Evolutionary conservation across 2,797 vertebrate species (phyloP).

Genomic region (Eidolon dupreanum): DNA sequence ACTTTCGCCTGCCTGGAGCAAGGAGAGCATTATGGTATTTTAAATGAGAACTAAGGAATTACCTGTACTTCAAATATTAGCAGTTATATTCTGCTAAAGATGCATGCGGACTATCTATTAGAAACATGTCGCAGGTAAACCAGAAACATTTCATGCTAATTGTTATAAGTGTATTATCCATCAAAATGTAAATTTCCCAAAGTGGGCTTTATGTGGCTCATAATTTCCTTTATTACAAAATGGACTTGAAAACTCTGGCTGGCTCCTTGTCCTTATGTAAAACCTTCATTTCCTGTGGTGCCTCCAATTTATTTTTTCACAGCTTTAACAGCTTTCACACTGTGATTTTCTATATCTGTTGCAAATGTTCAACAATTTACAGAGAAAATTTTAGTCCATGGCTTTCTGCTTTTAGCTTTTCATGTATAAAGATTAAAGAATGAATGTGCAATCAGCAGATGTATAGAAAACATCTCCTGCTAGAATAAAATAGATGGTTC

Average conservation of each 20-base stretch:
- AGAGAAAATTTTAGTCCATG: constrained; percentile 68
- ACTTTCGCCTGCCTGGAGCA: constrained; percentile 75
- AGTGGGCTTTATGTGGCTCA: constrained; percentile 60
- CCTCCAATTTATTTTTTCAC: constrained; percentile 76
- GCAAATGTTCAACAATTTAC: constrained; percentile 82
- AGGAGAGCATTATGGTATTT: constrained; percentile 72
- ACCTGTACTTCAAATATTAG: constrained; percentile 79
- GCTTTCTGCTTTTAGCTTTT: constrained; percentile 73
- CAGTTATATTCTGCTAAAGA: constrained; percentile 69
- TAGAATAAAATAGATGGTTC: constrained; percentile 77
- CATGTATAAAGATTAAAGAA: constrained; percentile 81
- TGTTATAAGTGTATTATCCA: constrained; percentile 69
- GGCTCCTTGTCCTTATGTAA: constrained; percentile 65
- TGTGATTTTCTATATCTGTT: constrained; percentile 82
- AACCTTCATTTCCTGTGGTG: constrained; percentile 70
- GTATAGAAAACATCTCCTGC: constrained; percentile 74
- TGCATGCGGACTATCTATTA: constrained; percentile 38
- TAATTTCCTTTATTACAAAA: constrained; percentile 76
- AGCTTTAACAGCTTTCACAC: constrained; percentile 77
- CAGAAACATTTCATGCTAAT: constrained; percentile 74
- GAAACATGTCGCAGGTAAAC: constrained; percentile 64
- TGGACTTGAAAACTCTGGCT: constrained; percentile 62
- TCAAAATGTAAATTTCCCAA: constrained; percentile 68
- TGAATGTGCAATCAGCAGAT: constrained; percentile 79
- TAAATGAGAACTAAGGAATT: constrained; percentile 77